Conservation (phyloP, 2,797 vertebrate species). For the Sebastes variabilis region DNA sequence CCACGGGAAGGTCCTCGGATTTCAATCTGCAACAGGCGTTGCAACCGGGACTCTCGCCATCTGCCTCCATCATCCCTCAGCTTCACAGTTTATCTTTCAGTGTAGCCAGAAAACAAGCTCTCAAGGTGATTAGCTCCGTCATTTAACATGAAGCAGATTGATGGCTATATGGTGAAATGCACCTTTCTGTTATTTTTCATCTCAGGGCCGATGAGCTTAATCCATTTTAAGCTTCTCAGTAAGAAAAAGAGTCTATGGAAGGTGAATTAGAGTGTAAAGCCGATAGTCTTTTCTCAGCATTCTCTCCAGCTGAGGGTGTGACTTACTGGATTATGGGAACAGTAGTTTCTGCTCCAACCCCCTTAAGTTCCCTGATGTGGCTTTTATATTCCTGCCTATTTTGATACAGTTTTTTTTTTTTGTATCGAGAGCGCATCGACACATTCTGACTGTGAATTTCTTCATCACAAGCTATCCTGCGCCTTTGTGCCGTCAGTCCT, state of each 20-base stretch:
- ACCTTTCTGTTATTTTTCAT: conserved; percentile 71
- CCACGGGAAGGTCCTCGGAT: background rate
- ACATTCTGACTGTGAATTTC: conserved; percentile 58
- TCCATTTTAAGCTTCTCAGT: conserved; percentile 74
- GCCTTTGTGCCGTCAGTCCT: conserved; percentile 26
- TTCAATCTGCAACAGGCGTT: conserved; percentile 24
- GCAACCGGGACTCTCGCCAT: background rate
- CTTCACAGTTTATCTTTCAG: conserved; percentile 44
- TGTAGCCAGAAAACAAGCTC: conserved; percentile 52
- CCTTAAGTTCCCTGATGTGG: conserved; percentile 57
- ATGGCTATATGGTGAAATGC: conserved; percentile 62
- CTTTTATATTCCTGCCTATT: conserved; percentile 67
- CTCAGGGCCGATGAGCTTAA: conserved; percentile 60
- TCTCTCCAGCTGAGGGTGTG: conserved; percentile 76
- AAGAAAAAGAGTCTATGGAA: conserved; percentile 66
- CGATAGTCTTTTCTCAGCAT: conserved; percentile 67
- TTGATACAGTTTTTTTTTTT: conserved; percentile 38
- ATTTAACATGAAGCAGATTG: conserved; percentile 67
- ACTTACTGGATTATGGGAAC: conserved; percentile 80
- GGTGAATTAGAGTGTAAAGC: conserved; percentile 76
- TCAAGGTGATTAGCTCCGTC: conserved; percentile 63
- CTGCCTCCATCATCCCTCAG: background rate
- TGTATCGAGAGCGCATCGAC: conserved; percentile 47
- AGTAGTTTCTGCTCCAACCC: conserved; percentile 69
- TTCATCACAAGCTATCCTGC: conserved; percentile 40